These are phyloP conservation scores for Dicranocentrus wangi DNA, from an alignment of 2,888 invertebrate genomes.

Conservation along the genomic window DNA sequence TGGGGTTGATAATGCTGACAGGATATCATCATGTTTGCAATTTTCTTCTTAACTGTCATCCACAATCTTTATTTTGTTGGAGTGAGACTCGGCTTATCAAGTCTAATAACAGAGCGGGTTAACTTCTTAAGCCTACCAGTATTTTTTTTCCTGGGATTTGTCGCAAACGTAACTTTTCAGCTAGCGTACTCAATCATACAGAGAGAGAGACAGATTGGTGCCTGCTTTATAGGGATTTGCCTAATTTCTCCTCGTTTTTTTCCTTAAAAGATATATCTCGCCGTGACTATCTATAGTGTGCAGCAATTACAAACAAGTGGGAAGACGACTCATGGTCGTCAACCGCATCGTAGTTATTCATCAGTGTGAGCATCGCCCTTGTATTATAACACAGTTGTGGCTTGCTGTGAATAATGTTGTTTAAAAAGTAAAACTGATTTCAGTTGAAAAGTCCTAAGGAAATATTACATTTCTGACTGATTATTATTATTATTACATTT, in stretches of 20 bases:
- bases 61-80: not conserved
- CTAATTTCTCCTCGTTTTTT: slow-evolving; percentile 14
- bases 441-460: no score
- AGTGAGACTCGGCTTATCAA: no score
- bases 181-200: not conserved
- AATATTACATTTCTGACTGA: no score
- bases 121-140: no score
- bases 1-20: not conserved
- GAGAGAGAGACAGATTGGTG: not conserved
- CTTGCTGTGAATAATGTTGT: no score
- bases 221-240: not conserved
- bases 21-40: not conserved
- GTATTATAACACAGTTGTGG: no score
- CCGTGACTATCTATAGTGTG: not conserved
- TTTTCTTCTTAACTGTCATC: slow-evolving; percentile 6
- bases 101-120: no score
- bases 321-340: slow-evolving; percentile 19
- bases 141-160: not conserved
- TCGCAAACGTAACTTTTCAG: not conserved
- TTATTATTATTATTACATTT: no score
- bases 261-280: not conserved
- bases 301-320: not conserved
- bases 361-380: no score
- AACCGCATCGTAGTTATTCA: no score
- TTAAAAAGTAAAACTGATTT: no score